phyloP scores from a whole-genome alignment of 2,888 invertebrate species.

The Apamea epomidion region DNA sequence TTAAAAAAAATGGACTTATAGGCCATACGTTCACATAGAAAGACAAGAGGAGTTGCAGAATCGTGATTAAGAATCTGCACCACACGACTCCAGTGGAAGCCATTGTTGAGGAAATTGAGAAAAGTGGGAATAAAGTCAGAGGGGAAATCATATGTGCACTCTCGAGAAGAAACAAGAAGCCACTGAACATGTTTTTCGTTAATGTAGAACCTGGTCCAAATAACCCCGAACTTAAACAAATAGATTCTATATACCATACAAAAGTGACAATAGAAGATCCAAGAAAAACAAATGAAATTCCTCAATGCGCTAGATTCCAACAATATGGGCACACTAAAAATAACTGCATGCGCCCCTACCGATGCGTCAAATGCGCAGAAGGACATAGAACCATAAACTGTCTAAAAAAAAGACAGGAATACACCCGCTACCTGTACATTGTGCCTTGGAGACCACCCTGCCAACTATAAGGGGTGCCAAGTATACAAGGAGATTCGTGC shows the following conservation, averaged over 20 bases:
- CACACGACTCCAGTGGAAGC: background rate
- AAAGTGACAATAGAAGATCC: slow-evolving; percentile 12
- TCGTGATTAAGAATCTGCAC: slow-evolving; percentile 10
- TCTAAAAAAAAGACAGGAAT: too few relatives aligned
- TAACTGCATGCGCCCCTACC: background rate
- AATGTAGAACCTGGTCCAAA: slow-evolving; percentile 7
- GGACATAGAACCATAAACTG: too few relatives aligned
- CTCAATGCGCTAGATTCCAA: background rate
- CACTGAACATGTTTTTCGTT: background rate
- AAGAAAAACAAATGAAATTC: slow-evolving; percentile 2
- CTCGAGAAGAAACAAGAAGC: slow-evolving; percentile 3
- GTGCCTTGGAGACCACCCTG: too few relatives aligned
- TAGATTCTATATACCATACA: slow-evolving; percentile 4
- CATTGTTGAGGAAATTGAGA: background rate
- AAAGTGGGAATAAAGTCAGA: background rate
- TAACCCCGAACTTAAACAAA: background rate
- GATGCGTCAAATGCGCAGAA: too few relatives aligned
- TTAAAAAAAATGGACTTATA: slow-evolving; percentile 8
- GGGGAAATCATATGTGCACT: slow-evolving; percentile 2
- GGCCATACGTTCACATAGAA: slow-evolving; percentile 6
- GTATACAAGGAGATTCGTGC: too few relatives aligned
- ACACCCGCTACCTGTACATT: too few relatives aligned
- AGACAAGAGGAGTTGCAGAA: background rate
- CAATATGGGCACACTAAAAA: slow-evolving; percentile 17
- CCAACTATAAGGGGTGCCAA: too few relatives aligned